These are phyloP conservation scores for Neogale vison DNA, from an alignment of 2,113 vertebrate species.

Conservation along the genomic window DNA sequence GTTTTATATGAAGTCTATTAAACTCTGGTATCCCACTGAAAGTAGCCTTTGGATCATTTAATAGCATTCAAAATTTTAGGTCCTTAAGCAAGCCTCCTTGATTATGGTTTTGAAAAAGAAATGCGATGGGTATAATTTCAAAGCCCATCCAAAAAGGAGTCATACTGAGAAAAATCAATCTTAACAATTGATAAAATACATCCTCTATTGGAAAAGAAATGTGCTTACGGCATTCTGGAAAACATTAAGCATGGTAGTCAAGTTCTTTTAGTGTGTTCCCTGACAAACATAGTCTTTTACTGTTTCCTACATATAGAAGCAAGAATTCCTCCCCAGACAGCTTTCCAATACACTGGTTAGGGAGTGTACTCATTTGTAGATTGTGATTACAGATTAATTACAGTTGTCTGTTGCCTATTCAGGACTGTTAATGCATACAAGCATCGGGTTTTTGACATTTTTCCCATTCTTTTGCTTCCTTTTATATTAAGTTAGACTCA, in stretches of 20 bases:
- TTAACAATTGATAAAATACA: constrained; percentile 67
- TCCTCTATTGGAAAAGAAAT: constrained; percentile 41
- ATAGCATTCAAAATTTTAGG: constrained; percentile 31
- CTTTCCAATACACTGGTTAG: background rate
- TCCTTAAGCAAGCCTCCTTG: constrained; percentile 52
- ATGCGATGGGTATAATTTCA: constrained; percentile 53
- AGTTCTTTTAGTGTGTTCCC: constrained; percentile 63
- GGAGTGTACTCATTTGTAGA: background rate
- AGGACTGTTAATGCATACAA: background rate
- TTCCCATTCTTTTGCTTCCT: background rate
- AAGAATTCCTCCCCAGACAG: background rate
- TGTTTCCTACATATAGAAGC: background rate
- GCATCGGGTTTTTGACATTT: background rate
- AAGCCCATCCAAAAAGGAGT: constrained; percentile 48
- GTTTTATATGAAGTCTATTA: constrained; percentile 39
- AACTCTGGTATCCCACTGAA: constrained; percentile 24
- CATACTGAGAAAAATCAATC: constrained; percentile 71
- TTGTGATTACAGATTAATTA: constrained; percentile 18
- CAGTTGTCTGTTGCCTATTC: background rate
- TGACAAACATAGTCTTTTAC: constrained; percentile 7
- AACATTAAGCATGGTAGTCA: constrained; percentile 34
- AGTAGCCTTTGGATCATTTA: constrained; percentile 5
- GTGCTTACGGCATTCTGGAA: constrained; percentile 59
- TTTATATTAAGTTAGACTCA: background rate
- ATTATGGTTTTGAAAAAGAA: constrained; percentile 64